phyloP scores from a whole-genome alignment of 2,797 vertebrate genomes.

The Phataginus tricuspis region DNA sequence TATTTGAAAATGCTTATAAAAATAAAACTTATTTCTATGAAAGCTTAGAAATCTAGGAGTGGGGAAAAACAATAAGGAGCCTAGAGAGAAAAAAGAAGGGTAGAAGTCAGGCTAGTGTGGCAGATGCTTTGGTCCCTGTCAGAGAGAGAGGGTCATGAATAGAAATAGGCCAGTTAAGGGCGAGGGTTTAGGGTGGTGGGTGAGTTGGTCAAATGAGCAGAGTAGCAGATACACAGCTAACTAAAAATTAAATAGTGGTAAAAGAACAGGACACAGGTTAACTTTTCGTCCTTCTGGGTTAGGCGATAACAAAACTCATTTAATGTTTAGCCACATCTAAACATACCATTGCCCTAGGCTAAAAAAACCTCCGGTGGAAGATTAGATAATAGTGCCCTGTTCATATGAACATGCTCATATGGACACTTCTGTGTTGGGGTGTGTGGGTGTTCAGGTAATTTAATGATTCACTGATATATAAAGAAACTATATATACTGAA shows the following conservation, averaged over 20 bases:
- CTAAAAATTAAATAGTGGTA: not conserved
- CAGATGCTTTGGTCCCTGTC: not conserved
- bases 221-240: not conserved
- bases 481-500: not conserved
- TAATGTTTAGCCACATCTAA: not conserved
- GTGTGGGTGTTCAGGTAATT: not conserved
- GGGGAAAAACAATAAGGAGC: not conserved
- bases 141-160: not conserved
- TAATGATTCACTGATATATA: not conserved
- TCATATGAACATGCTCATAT: not conserved
- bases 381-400: not conserved
- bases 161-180: not conserved
- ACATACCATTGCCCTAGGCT: not conserved
- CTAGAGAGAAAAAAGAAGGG: not conserved
- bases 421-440: not conserved
- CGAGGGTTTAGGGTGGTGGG: accelerated
- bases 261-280: not conserved
- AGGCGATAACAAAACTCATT: not conserved
- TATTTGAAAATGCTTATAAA: not conserved
- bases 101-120: not conserved
- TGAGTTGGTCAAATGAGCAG: not conserved
- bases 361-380: not conserved
- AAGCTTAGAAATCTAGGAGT: not conserved
- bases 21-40: not conserved
- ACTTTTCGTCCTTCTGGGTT: not conserved